A percentile compares a stretch with the other conserved stretches of the same genome.
Evolutionary conservation across 2,797 vertebrate genomes (phyloP).

Genomic region (Aphelocoma californica): DNA sequence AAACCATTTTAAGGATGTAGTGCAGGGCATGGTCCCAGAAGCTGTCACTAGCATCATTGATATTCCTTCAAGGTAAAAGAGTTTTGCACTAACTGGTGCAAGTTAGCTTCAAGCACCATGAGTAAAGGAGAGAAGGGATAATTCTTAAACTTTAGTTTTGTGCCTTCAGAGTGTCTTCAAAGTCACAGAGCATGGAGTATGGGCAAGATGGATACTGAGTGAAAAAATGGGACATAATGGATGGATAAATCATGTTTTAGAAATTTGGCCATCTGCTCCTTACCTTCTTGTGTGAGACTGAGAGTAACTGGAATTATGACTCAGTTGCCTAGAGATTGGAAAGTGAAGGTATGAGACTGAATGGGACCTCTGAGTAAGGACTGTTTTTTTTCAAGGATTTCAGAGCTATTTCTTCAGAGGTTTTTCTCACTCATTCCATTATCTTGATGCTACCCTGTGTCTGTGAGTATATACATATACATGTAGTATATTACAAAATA

Average conservation of each 20-base stretch:
- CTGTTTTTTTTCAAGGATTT: not conserved
- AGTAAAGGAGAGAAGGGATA: not conserved
- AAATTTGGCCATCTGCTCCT: not conserved
- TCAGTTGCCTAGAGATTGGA: not conserved
- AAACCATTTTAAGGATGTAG: not conserved
- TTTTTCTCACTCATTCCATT: not conserved
- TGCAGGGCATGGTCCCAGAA: not conserved
- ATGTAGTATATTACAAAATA: not conserved
- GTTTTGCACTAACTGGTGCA: not conserved
- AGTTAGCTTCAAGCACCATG: not conserved
- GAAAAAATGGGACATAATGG: not conserved
- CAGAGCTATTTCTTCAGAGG: not conserved
- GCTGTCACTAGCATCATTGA: not conserved
- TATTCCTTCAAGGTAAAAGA: not conserved
- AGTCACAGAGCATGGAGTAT: not conserved
- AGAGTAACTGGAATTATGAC: not conserved
- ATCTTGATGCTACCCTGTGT: not conserved
- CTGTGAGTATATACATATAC: not conserved
- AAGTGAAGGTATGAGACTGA: not conserved
- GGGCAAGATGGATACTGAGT: not conserved
- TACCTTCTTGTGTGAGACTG: accelerated
- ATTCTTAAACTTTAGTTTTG: not conserved
- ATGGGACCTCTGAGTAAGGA: not conserved
- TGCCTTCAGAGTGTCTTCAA: not conserved
- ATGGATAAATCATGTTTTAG: not conserved